These are phyloP conservation scores for Dicyrtomina minuta DNA, from an alignment of 2,888 invertebrate species.

Conservation along the genomic window DNA sequence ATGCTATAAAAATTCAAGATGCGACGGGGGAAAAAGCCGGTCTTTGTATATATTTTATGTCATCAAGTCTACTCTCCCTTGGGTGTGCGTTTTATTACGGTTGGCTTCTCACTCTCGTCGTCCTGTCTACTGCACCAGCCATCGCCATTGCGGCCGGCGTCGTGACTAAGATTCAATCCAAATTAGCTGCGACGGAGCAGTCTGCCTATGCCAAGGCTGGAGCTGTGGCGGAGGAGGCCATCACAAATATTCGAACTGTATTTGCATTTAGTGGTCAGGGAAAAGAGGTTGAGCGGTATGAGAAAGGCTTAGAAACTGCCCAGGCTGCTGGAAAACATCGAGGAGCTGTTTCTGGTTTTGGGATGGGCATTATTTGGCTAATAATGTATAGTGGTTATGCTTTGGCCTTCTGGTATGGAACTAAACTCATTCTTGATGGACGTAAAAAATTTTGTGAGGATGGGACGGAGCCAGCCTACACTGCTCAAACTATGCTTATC, in stretches of 20 bases:
- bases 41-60: slow-evolving; percentile 70
- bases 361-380: slow-evolving; percentile 67
- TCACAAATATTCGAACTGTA: slow-evolving; percentile 69
- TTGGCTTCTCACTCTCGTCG: slow-evolving; percentile 75
- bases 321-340: slow-evolving; percentile 70
- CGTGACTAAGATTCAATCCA: slow-evolving; percentile 58
- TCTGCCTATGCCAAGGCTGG: slow-evolving; percentile 71
- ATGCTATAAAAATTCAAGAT: slow-evolving; percentile 68
- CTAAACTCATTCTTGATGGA: too few relatives aligned
- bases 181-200: slow-evolving; percentile 54
- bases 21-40: slow-evolving; percentile 81
- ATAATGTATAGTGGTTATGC: slow-evolving; percentile 76
- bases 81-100: slow-evolving; percentile 72
- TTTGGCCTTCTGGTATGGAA: slow-evolving; percentile 83
- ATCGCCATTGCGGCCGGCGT: slow-evolving; percentile 72
- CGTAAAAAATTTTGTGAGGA: slow-evolving; percentile 55
- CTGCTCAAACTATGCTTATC: slow-evolving; percentile 70
- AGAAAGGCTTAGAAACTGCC: slow-evolving; percentile 64
- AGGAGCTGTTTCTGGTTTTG: slow-evolving; percentile 68
- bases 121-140: slow-evolving; percentile 72
- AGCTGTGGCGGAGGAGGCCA: slow-evolving; percentile 73
- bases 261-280: too few relatives aligned
- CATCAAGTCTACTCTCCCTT: slow-evolving; percentile 69
- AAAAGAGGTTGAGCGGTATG: slow-evolving; percentile 67
- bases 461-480: slow-evolving; percentile 64